Percentiles rank a stretch among this genome's conserved stretches.
phyloP scores from a whole-genome alignment of 2,113 vertebrate genomes.

The Albula glossodonta region DNA sequence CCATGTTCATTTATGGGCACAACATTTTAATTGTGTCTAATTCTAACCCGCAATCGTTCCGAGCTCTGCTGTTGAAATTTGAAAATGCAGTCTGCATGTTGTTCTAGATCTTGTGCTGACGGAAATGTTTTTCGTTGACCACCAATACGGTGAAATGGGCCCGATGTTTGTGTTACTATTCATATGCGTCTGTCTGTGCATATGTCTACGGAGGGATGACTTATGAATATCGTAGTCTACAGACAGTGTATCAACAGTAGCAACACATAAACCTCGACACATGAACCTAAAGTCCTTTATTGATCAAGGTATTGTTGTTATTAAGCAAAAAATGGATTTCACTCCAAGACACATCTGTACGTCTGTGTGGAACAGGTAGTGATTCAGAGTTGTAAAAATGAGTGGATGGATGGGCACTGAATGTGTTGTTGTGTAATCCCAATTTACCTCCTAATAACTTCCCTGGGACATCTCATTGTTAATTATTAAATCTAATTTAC shows the following conservation, averaged over 20 bases:
- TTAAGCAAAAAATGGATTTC: neutral
- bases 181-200: slow-evolving; percentile 67
- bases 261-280: neutral
- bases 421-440: neutral
- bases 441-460: neutral
- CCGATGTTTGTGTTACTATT: slow-evolving; percentile 56
- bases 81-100: neutral
- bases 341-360: neutral
- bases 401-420: neutral
- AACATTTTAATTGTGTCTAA: neutral
- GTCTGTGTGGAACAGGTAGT: neutral
- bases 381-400: neutral
- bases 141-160: slow-evolving; percentile 52
- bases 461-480: neutral
- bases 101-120: neutral
- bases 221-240: slow-evolving; percentile 49
- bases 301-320: neutral
- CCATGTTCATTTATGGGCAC: neutral
- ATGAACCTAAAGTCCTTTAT: neutral
- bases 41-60: neutral
- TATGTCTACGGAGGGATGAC: slow-evolving; percentile 61
- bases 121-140: neutral
- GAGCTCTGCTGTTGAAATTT: neutral
- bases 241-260: slow-evolving; percentile 38
- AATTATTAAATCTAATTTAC: neutral